Base-by-base conservation (phyloP, 2,888 invertebrate genomes). In the Ophion costatus region DNA sequence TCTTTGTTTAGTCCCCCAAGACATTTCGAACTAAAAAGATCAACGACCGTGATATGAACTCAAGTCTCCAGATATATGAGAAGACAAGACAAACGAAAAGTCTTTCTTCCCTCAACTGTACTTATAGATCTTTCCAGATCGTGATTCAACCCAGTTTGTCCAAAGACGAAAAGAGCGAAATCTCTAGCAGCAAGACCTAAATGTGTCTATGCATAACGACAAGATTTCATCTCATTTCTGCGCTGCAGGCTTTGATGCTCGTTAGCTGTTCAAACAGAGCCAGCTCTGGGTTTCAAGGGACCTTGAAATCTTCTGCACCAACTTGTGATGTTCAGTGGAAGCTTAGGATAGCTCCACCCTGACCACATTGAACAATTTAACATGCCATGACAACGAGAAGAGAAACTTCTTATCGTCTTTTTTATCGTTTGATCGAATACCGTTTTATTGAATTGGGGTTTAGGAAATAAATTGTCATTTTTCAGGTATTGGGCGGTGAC, bases 401-500 rank as follows among this genome's bases (percentile, higher is more conserved):
- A 14, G 51, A 51, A 17, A 51, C 11, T 51, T 51, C 17, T 14
- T 2, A 51, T 38, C 38, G 17, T 51, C 14, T 2, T 17, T 17
- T 14, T 24, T 5, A 82, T 17, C 38, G 61, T 17, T 1, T n/a
- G 42, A 17, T 29, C 42, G 24, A 56, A 7, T 56, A 29, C 22
- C 75, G 38, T 7, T 64, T 57, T 6, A 33, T 57, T 38, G 11
- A 57, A 29, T 20, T 20, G 9, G 10, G 17, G 7, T 3, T 22
- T 24, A 63, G 20, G 17, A 66, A 9, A n/a, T 1, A 2, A 42
- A 67, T 57, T 17, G 17, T 69, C 9, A 67, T 38, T 66, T 56
- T 77, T 33, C 93, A 96, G 97, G 94, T 98, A 97, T 94, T 98
- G 98, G 97, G 97, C 98, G 86, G 98, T 98, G 89, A 98, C 98